These are phyloP conservation scores for Cromileptes altivelis DNA, from an alignment of 2,113 vertebrate genomes.

Conservation along the genomic window DNA sequence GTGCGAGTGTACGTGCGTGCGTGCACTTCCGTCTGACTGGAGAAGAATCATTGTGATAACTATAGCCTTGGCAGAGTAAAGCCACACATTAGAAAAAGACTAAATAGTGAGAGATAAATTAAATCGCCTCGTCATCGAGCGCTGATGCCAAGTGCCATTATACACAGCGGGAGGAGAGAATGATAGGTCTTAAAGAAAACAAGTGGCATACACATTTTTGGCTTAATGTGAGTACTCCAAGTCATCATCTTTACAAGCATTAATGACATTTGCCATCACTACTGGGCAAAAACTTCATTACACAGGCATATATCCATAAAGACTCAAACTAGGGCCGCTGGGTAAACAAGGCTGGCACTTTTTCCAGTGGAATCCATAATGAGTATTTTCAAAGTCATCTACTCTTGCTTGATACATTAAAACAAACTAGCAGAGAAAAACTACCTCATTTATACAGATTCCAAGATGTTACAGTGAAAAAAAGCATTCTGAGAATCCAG, in stretches of 20 bases:
- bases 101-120: constrained; percentile 66
- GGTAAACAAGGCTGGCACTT: constrained; percentile 59
- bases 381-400: constrained; percentile 62
- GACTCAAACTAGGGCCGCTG: constrained; percentile 60
- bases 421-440: neutral
- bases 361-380: constrained; percentile 65
- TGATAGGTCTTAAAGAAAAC: constrained; percentile 70
- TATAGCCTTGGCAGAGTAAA: constrained; percentile 34
- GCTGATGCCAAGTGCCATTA: constrained; percentile 73
- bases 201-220: constrained; percentile 60
- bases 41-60: constrained; percentile 57
- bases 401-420: constrained; percentile 44
- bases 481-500: neutral
- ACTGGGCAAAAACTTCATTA: constrained; percentile 76
- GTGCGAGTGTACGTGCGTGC: constrained; percentile 9
- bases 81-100: constrained; percentile 54
- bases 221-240: constrained; percentile 71
- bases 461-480: neutral
- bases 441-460: neutral
- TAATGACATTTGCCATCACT: constrained; percentile 80
- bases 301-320: constrained; percentile 67
- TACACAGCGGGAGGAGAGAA: constrained; percentile 66
- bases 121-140: constrained; percentile 64
- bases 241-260: constrained; percentile 71
- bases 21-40: constrained; percentile 33